A percentile compares a stretch with the other conserved stretches of the same genome.
These are phyloP conservation scores for Procavia capensis DNA, from an alignment of 2,113 vertebrate genomes.

Conservation along the genomic window DNA sequence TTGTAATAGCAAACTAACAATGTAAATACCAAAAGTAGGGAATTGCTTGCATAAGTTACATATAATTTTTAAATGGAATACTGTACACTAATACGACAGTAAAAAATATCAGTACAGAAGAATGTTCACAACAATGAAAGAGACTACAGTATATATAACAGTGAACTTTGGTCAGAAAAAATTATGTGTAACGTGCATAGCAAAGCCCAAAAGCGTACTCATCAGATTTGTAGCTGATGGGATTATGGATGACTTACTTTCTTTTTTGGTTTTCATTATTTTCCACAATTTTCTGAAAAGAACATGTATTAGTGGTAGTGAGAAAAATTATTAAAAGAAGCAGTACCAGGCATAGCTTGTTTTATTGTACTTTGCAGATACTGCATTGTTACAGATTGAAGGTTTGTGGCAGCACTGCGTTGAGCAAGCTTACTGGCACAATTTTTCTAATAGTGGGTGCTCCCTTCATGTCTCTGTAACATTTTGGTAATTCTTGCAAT, in stretches of 20 bases:
- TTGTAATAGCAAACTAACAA: constrained; percentile 27
- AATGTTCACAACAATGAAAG: neutral
- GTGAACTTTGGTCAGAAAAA: neutral
- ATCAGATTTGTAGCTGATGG: constrained; percentile 26
- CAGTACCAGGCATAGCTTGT: neutral
- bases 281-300: constrained; percentile 30
- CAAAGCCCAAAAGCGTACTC: neutral
- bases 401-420: no score
- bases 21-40: constrained; percentile 37
- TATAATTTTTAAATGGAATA: constrained; percentile 3
- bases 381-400: no score
- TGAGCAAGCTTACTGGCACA: no score
- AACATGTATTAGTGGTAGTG: neutral
- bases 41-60: constrained; percentile 8
- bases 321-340: constrained; percentile 24
- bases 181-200: neutral
- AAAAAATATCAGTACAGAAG: neutral
- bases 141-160: neutral
- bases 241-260: neutral
- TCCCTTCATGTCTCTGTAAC: no score
- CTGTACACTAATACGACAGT: no score
- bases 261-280: constrained; percentile 43
- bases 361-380: no score
- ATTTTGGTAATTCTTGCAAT: no score
- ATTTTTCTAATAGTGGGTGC: no score